Conservation (phyloP, 1,140 invertebrate species). For the Drosophila pandora region DNA sequence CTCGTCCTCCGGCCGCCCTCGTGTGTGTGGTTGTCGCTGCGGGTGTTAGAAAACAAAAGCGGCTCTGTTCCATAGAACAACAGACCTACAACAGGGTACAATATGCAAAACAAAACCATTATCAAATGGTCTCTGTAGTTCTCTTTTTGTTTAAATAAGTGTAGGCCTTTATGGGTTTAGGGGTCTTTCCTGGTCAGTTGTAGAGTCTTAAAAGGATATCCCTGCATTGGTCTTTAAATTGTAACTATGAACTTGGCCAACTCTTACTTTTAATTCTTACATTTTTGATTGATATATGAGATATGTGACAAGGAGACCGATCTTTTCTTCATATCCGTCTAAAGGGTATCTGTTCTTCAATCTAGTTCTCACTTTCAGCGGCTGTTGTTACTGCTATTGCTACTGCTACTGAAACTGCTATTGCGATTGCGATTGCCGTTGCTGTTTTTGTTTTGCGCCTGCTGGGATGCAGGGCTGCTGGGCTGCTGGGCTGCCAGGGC, state of each 20-base stretch:
- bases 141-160: conserved; percentile 6
- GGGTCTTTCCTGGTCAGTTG: conserved; percentile 2
- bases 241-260: too few relatives aligned
- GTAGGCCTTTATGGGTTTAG: background rate
- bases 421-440: conserved; percentile 23
- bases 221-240: background rate
- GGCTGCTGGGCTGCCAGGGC: conserved; percentile 3
- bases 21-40: conserved; percentile 50
- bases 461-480: background rate
- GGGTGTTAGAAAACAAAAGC: conserved; percentile 82
- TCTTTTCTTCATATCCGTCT: background rate
- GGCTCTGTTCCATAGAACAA: conserved; percentile 48
- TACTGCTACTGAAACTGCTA: conserved; percentile 17
- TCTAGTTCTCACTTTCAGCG: conserved; percentile 9
- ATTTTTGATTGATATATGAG: too few relatives aligned
- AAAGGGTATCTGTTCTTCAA: conserved; percentile 23
- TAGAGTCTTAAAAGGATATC: background rate
- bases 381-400: conserved; percentile 36
- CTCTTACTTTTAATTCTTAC: too few relatives aligned
- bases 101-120: conserved; percentile 75
- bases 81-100: conserved; percentile 51
- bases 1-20: background rate
- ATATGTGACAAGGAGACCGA: too few relatives aligned
- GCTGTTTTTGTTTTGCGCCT: conserved; percentile 3
- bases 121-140: conserved; percentile 58